Percentiles rank a stretch among this genome's conserved stretches.
Conservation (phyloP, 2,888 invertebrate genomes). For the Drosophila prostipennis region DNA sequence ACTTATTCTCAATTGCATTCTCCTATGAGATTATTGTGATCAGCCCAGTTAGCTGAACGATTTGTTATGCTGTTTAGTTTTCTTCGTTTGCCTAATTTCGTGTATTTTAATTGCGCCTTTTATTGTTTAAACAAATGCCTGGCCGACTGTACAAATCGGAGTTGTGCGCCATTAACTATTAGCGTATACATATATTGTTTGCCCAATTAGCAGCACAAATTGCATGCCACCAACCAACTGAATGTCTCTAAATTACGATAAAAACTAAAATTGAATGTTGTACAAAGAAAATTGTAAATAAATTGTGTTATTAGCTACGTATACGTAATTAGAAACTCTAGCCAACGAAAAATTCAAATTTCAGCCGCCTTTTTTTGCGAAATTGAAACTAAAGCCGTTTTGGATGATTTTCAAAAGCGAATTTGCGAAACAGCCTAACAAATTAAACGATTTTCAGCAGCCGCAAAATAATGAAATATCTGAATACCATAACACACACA, state of each 20-base stretch:
- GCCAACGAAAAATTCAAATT: conserved; percentile 21
- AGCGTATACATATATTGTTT: conserved; percentile 52
- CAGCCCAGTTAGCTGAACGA: conserved; percentile 58
- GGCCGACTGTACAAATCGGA: conserved; percentile 37
- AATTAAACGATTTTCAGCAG: conserved; percentile 61
- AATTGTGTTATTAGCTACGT: conserved; percentile 49
- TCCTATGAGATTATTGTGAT: conserved; percentile 75
- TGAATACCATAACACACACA: conserved; percentile 7
- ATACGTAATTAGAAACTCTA: conserved; percentile 45
- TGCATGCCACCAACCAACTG: conserved; percentile 39
- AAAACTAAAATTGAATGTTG: conserved; percentile 68
- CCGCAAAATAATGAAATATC: conserved; percentile 6
- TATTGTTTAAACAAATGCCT: conserved; percentile 39
- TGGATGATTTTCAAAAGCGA: conserved; percentile 43
- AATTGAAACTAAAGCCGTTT: conserved; percentile 27
- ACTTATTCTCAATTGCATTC: conserved; percentile 42
- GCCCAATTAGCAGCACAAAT: conserved; percentile 67
- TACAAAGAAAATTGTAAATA: conserved; percentile 69
- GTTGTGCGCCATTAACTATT: conserved; percentile 59
- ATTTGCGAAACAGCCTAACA: conserved; percentile 70
- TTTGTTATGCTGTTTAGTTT: conserved; percentile 82
- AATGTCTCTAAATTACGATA: conserved; percentile 43
- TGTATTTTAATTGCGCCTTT: conserved; percentile 43
- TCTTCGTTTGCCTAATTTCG: conserved; percentile 37
- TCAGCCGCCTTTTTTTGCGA: conserved; percentile 33